phyloP scores from a whole-genome alignment of 2,797 vertebrate species.

The Leptoclinus maculatus region DNA sequence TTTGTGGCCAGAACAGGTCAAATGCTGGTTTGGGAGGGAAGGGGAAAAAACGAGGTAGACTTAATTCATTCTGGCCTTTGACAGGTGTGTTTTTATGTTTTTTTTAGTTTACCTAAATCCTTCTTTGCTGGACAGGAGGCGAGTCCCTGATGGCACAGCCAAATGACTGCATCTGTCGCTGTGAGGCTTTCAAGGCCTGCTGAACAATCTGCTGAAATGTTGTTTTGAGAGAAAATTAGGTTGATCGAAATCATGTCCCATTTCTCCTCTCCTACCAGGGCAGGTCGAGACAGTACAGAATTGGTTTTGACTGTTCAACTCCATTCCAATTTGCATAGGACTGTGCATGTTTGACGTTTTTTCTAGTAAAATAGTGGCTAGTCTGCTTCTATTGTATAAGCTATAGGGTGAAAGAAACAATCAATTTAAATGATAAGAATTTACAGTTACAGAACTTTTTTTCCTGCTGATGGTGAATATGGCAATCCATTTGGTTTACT shows the following conservation, averaged over 20 bases:
- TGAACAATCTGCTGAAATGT: conserved; percentile 57
- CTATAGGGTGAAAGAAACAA: not conserved
- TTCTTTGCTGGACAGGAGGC: conserved; percentile 45
- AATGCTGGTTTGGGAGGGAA: conserved; percentile 57
- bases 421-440: not conserved
- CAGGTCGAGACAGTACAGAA: conserved; percentile 11
- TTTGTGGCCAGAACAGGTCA: conserved; percentile 70
- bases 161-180: conserved; percentile 70
- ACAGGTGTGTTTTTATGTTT: conserved; percentile 72
- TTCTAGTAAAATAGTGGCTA: not conserved
- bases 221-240: conserved; percentile 56
- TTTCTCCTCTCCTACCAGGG: not conserved
- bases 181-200: conserved; percentile 55
- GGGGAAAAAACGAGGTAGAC: conserved; percentile 67
- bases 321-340: not conserved
- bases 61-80: conserved; percentile 63
- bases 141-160: conserved; percentile 50
- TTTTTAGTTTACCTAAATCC: conserved; percentile 61
- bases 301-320: conserved; percentile 15
- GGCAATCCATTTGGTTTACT: not conserved
- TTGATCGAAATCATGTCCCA: conserved; percentile 42
- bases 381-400: not conserved
- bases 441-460: not conserved
- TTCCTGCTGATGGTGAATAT: not conserved
- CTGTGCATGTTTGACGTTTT: not conserved